Base-by-base conservation (phyloP, 2,797 vertebrate species). In the Alauda arvensis region DNA sequence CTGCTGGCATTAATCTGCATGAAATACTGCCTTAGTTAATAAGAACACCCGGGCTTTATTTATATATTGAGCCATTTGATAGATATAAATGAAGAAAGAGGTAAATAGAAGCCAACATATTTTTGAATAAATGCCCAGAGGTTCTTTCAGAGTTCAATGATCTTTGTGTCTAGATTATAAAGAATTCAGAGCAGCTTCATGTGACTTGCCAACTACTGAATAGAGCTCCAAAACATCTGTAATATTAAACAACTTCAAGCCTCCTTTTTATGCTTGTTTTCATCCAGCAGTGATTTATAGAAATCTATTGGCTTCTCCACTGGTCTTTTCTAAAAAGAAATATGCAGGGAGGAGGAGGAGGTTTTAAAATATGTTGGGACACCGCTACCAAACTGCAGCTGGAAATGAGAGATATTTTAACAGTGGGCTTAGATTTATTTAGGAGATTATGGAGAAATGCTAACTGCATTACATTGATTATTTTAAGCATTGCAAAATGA, bases 21-120 rank as follows among this genome's bases (percentile, higher is more conserved):
- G 95, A 97, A 97, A 96, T 93, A 95, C 77, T 94, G 95, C 93
- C 94, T 95, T 83, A 82, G 92, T 91, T 95, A 96, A 93, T 92
- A 95, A 93, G 96, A 96, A 96, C 95, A 96, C 89, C 91, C 91
- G 87, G 92, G 75, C 85, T 96, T 95, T 95, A 95, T 93, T 85
- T 92, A 96, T 94, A 96, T 75, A 51, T 46, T 28, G 60, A 93
- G 83, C 88, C 90, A 91, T 93, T 93, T 93, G 94, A 96, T 91
- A 96, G 93, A 95, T 94, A 95, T 92, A 96, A 94, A 94, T 76
- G 92, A 93, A 93, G 87, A 91, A 93, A 91, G 82, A 79, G 75
- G 90, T 93, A 93, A 93, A 95, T 82, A 91, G 83, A 93, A 77
- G 49, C 92, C 87, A 90, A 88, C 91, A 85, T 96, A 92, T 93